A percentile compares a stretch with the other conserved stretches of the same genome.
phyloP scores from a whole-genome alignment of 2,797 vertebrate genomes.

The Thalassophryne amazonica region DNA sequence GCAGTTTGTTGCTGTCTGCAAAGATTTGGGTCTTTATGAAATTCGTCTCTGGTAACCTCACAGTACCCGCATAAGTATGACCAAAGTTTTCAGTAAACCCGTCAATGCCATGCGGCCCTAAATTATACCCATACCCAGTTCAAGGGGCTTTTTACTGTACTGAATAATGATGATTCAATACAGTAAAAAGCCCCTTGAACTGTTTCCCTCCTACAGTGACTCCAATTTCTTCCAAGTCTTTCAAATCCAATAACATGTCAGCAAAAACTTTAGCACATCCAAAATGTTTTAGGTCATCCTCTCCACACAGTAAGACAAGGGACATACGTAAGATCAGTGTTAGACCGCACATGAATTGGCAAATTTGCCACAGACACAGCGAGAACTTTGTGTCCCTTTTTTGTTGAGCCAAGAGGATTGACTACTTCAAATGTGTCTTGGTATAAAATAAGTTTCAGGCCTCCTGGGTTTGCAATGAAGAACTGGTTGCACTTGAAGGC shows the following conservation, averaged over 20 bases:
- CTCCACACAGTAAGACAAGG: not conserved
- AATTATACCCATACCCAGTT: constrained; percentile 19
- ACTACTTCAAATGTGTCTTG: constrained; percentile 27
- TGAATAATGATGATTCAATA: too few species aligned
- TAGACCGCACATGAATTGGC: not conserved
- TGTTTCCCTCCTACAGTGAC: constrained; percentile 3
- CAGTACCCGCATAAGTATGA: constrained; percentile 31
- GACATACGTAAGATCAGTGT: constrained; percentile 15
- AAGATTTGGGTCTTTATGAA: not conserved
- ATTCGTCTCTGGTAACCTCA: not conserved
- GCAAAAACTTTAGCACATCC: constrained; percentile 11
- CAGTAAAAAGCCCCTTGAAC: constrained; percentile 10
- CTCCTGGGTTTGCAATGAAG: constrained; percentile 18
- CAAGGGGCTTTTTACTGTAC: constrained; percentile 12
- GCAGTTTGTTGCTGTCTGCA: too few species aligned
- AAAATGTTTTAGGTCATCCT: constrained; percentile 24
- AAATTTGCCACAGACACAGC: constrained; percentile 20
- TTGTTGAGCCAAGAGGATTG: constrained; percentile 10
- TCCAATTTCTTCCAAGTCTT: constrained; percentile 13
- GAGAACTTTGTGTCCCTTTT: constrained; percentile 11
- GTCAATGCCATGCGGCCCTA: too few species aligned
- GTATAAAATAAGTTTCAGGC: constrained; percentile 14
- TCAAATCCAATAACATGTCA: constrained; percentile 2
- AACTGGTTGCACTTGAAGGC: constrained; percentile 16
- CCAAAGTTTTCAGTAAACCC: constrained; percentile 19